These are phyloP conservation scores for Papilio polyxenes DNA, from an alignment of 1,140 invertebrate species.

Conservation along the genomic window DNA sequence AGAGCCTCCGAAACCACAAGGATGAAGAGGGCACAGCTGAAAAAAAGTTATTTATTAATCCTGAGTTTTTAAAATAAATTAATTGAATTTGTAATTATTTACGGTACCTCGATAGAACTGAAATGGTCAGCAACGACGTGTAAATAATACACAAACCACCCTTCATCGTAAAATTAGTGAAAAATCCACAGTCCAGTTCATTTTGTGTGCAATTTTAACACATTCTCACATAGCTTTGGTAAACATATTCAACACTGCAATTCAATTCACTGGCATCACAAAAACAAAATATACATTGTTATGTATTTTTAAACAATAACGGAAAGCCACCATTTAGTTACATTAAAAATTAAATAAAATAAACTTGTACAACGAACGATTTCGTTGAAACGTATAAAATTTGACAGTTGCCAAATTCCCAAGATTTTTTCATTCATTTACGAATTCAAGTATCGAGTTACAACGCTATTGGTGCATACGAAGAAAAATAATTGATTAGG, in stretches of 20 bases:
- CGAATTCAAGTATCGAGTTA: slow-evolving; percentile 38
- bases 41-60: slow-evolving; percentile 42
- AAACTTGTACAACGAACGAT: slow-evolving; percentile 58
- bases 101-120: slow-evolving; percentile 80
- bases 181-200: slow-evolving; percentile 75
- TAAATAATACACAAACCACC: slow-evolving; percentile 80
- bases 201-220: slow-evolving; percentile 75
- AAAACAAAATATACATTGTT: slow-evolving; percentile 47
- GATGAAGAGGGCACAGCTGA: slow-evolving; percentile 74
- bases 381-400: slow-evolving; percentile 58
- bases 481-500: slow-evolving; percentile 48
- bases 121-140: slow-evolving; percentile 82
- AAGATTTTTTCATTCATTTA: slow-evolving; percentile 43
- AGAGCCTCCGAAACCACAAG: slow-evolving; percentile 73
- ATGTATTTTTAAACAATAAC: slow-evolving; percentile 28
- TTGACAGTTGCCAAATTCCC: slow-evolving; percentile 65
- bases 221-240: slow-evolving; percentile 61
- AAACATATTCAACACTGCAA: slow-evolving; percentile 53
- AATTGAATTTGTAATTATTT: slow-evolving; percentile 31
- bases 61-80: neutral
- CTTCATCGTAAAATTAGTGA: slow-evolving; percentile 81
- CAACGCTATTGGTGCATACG: slow-evolving; percentile 53
- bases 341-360: slow-evolving; percentile 49
- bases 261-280: slow-evolving; percentile 48
- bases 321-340: slow-evolving; percentile 29